Base-by-base conservation (phyloP, 2,888 invertebrate species). In the Mesodorylaimus sp. region DNA sequence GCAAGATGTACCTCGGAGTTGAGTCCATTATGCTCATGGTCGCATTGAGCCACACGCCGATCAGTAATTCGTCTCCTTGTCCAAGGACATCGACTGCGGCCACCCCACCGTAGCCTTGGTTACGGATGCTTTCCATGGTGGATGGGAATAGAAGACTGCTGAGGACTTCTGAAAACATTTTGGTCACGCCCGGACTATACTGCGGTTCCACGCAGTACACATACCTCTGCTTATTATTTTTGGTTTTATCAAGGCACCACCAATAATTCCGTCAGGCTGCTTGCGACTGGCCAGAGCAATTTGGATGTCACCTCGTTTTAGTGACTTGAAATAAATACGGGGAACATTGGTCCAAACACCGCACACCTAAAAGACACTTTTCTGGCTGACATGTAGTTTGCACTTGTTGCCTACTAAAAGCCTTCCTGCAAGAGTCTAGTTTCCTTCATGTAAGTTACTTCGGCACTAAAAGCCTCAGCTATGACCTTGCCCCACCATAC, bases 271-370 rank as follows among this genome's bases (percentile, higher is more conserved):
- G 3, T 37, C 25, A 7, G 24, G 36, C 24, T 38, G 47, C 24
- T 47, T 47, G 3, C 3, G 46, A 3, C 50, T 57, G 2, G 50
- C 47, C 13, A 60, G 29, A 2, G 54, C 51, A n/a, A 59, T 45
- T 16, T 52, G 36, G n/a, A 60, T 44, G 27, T 52, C 48, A n/a
- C 54, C 54, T 39, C 55, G 52, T 36, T 52, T 50, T 13, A 60
- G 43, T 19, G 54, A 26, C n/a, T 78, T 77, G 60, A 83, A 76
- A 67, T 87, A 87, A 54, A 84, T 81, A 38, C 81, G 75, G 1
- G 87, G 83, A 47, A 88, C 76, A 54, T 86, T 76, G 53, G 80
- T 76, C 87, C 87, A 88, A 1, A 85, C 83, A 0, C 87, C 87
- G 63, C 87, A 88, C 27, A 86, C 58, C 59, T 63, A 44, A 1